Base-by-base conservation (phyloP, 2,888 invertebrate species). In the Rosalia funebris region DNA sequence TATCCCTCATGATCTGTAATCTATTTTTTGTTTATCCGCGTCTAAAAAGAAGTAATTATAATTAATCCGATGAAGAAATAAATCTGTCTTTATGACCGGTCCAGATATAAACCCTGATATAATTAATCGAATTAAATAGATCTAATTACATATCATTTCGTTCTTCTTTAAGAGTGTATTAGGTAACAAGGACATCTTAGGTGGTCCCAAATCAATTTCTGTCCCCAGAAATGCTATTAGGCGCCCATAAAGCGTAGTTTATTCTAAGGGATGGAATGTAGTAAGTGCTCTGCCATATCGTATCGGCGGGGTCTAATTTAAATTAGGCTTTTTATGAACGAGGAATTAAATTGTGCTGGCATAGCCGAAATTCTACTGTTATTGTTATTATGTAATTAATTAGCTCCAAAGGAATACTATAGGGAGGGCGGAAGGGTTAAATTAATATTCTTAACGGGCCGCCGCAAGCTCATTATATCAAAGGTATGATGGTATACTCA, bases 201-300 rank as follows among this genome's bases (percentile, higher is more conserved):
- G 72, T 73, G 72, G 72, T 73, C 72, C 46, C 56, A 52, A 63
- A 68, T 71, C 71, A 71, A 72, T 69, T 69, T 68, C 60, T 66
- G 65, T 65, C 62, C 57, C 57, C 45, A 42, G 57, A 47, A 46
- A 58, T 47, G 53, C 53, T 37, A 65, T 63, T 55, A 60, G 48
- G 50, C 48, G 55, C 58, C 44, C 57, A 63, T 65, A 65, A 61
- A 48, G 58, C 42, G 15, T 25, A 14, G 39, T 50, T 61, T 53
- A 36, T 57, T 50, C 25, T 19, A 45, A 44, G 58, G 65, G 65
- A 32, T 59, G 59, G 62, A 60, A 62, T 59, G 57, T 16, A 42
- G 47, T 57, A 61, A 54, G 39, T 54, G 41, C 37, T 37, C 4
- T 2, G 34, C 48, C 25, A 39, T 31, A 37, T 20, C 19, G 50